Evolutionary conservation across 2,113 vertebrate genomes (phyloP), one percentile per base, ranked within the genome.

Genomic region (Indicator indicator): DNA sequence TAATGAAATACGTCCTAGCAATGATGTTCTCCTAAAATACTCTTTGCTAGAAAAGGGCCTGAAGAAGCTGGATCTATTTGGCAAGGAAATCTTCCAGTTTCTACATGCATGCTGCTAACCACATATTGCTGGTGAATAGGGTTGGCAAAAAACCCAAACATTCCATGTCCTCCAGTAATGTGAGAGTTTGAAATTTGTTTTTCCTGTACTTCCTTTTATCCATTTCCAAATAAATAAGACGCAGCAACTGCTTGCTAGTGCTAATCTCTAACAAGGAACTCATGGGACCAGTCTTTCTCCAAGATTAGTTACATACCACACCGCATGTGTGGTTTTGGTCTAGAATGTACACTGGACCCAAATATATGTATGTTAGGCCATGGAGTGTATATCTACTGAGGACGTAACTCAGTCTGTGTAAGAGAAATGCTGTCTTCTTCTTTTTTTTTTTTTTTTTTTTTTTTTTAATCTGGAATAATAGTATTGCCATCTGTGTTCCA

Each of bases 401-500:
- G 30, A 42, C 5, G 83, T 21, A 86, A 73, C 58, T 70, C 36
- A 76, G 20, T 28, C 59, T 65, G 1, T 65, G 18, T 65, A 30
- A 79, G 42, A 76, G 13, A 86, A 86, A 58, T 67, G 17, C 44
- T 72, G 20, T 56, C 16, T 76, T 76, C 86, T 76, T 7, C 55
- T 86, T 55, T 16, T 44, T 42, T 42, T 76, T 88, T 76, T 7
- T 59, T 86, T 55, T 16, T 44, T 42, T 42, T 16, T 44, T 44
- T 44, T 44, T 36, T 36, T 36, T 36, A 36, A 36, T 36, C 42
- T 44, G 14, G 24, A 73, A 77, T 56, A 83, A 52, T n/a, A 63
- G 17, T 72, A 38, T 76, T 93, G 13, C 36, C 85, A 58, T 93
- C 83, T 94, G 90, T 86, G 12, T 91, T 86, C 65, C 79, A 59